Evolutionary conservation across 23 tunicate genomes (phyloP).

Genomic region (Ascidia mentula): DNA sequence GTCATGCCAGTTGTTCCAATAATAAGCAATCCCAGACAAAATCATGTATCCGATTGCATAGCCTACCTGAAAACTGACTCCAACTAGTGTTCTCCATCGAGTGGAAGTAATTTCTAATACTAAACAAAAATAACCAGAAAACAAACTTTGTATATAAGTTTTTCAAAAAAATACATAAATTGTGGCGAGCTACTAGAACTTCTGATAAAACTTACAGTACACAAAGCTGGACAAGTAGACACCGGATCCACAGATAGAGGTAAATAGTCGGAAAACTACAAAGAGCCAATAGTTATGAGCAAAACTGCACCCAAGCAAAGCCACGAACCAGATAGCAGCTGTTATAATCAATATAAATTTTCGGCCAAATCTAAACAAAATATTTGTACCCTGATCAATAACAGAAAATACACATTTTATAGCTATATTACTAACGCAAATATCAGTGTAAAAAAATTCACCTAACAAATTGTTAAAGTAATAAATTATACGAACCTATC

Average conservation of each 20-base stretch:
- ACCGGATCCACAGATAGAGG: slow-evolving; percentile 66
- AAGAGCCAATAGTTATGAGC: slow-evolving; percentile 54
- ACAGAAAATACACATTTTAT: too few relatives aligned
- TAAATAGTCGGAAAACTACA: slow-evolving; percentile 48
- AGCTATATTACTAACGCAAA: too few relatives aligned
- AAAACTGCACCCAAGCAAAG: slow-evolving; percentile 38
- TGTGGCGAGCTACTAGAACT: too few relatives aligned
- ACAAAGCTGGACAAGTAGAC: slow-evolving; percentile 55
- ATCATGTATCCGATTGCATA: slow-evolving; percentile 87
- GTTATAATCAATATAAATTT: slow-evolving; percentile 34
- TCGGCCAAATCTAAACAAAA: slow-evolving; percentile 44
- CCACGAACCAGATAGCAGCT: slow-evolving; percentile 31
- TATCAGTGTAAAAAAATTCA: neutral
- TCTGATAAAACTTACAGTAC: slow-evolving; percentile 26
- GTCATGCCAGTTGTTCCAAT: slow-evolving; percentile 74
- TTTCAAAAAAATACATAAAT: too few relatives aligned
- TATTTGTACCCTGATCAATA: too few relatives aligned
- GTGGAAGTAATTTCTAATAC: slow-evolving; percentile 58
- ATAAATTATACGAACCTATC: slow-evolving; percentile 37
- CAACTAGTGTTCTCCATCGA: slow-evolving; percentile 55
- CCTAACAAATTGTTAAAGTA: neutral
- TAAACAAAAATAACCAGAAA: too few relatives aligned
- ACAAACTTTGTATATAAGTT: too few relatives aligned
- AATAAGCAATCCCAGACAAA: slow-evolving; percentile 70
- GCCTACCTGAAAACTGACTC: slow-evolving; percentile 54